These are phyloP conservation scores for Steatocranus sp. DNA, from an alignment of 2,797 vertebrate genomes.

Conservation along the genomic window DNA sequence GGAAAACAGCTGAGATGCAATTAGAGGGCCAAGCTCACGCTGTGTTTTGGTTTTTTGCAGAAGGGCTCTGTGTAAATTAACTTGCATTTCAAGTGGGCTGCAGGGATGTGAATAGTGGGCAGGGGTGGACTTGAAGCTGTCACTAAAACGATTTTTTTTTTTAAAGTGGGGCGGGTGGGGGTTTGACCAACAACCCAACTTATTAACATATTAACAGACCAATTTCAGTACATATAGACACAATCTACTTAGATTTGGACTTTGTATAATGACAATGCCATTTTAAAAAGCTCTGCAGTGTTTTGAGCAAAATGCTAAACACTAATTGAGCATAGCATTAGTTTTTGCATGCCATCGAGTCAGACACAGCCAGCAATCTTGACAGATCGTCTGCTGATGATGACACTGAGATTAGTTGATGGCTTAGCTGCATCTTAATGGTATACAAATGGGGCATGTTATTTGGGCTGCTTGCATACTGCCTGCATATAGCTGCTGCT, in stretches of 20 bases:
- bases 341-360: not conserved
- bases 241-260: not conserved
- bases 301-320: not conserved
- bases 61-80: not conserved
- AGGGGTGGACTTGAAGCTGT: not conserved
- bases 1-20: not conserved
- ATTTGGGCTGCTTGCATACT: not conserved
- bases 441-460: fast-evolving
- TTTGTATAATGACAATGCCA: fast-evolving
- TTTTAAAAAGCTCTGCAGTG: not conserved
- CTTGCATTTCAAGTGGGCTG: not conserved
- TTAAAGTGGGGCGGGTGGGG: fast-evolving
- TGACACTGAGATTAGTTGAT: not conserved
- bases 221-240: not conserved
- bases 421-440: not conserved
- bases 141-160: fast-evolving
- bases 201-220: not conserved
- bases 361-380: not conserved
- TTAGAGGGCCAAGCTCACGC: not conserved
- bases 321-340: fast-evolving
- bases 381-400: not conserved
- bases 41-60: not conserved
- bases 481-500: fast-evolving
- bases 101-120: not conserved
- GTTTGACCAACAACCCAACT: not conserved